phyloP scores from a whole-genome alignment of 92 coral and sea anemone genomes.

The Hydrozoanthus gracilis region DNA sequence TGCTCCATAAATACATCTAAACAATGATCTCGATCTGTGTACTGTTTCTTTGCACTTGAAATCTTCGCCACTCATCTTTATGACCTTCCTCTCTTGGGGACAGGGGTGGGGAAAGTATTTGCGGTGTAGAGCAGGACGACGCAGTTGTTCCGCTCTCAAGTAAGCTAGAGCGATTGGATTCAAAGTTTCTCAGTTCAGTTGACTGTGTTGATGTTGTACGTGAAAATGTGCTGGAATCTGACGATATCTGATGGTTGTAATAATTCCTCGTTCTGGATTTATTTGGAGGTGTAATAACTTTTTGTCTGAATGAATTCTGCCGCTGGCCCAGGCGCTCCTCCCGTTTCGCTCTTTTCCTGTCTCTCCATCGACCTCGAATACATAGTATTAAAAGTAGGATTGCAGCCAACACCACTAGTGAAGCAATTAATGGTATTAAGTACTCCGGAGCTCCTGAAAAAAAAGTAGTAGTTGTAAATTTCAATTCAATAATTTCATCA shows the following conservation, averaged over 20 bases:
- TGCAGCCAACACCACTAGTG: slow-evolving; percentile 93
- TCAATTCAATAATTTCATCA: background rate
- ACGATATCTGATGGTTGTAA: slow-evolving; percentile 81
- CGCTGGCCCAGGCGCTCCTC: slow-evolving; percentile 73
- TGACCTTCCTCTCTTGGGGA: slow-evolving; percentile 99
- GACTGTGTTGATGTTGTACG: slow-evolving; percentile 83
- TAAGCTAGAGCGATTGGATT: slow-evolving; percentile 84
- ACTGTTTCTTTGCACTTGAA: slow-evolving; percentile 87
- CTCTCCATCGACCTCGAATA: slow-evolving; percentile 91
- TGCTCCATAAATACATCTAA: slow-evolving; percentile 59
- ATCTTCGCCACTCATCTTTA: slow-evolving; percentile 98
- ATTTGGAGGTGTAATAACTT: slow-evolving; percentile 71
- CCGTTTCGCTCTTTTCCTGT: slow-evolving; percentile 71
- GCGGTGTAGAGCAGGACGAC: slow-evolving; percentile 83
- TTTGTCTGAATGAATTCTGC: slow-evolving; percentile 77
- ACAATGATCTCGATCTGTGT: slow-evolving; percentile 95
- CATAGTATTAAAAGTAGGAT: slow-evolving; percentile 81
- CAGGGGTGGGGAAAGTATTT: slow-evolving; percentile 90
- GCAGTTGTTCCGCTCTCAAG: slow-evolving; percentile 73
- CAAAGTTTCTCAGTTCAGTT: slow-evolving; percentile 94
- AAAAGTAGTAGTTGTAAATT: background rate
- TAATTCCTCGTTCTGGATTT: slow-evolving; percentile 74
- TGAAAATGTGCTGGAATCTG: slow-evolving; percentile 76
- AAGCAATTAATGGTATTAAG: slow-evolving; percentile 93
- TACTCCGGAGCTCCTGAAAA: slow-evolving; percentile 82